Percentiles rank a stretch among this genome's conserved stretches.
Conservation (phyloP, 2,113 vertebrate species). For the Penelope pileata region DNA sequence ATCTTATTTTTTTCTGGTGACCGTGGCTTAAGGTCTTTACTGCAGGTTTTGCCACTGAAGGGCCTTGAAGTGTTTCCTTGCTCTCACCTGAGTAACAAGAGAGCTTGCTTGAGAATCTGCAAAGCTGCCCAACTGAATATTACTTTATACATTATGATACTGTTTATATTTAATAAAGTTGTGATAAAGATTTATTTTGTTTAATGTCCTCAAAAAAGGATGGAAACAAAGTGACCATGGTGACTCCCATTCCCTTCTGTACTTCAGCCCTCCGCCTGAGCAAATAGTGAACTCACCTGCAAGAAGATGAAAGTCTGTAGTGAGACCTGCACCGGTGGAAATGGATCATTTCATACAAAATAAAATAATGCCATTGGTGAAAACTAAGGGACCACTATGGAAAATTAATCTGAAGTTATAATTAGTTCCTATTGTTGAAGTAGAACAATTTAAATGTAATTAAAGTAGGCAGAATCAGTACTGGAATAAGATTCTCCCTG, state of each 20-base stretch:
- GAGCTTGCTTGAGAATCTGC: neutral
- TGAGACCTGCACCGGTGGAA: neutral
- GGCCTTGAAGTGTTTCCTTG: neutral
- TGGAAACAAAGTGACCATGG: neutral
- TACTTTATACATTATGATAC: neutral
- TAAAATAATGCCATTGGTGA: neutral
- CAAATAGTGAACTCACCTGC: neutral
- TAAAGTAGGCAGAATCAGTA: neutral
- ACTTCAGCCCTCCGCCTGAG: neutral
- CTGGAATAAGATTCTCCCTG: neutral
- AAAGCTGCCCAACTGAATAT: neutral
- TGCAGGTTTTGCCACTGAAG: neutral
- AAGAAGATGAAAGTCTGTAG: neutral
- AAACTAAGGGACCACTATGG: neutral
- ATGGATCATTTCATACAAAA: neutral
- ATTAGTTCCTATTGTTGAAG: neutral
- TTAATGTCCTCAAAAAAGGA: neutral
- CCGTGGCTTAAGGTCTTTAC: neutral
- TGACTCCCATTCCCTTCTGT: neutral
- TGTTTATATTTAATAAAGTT: neutral
- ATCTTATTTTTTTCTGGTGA: neutral
- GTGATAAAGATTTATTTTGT: constrained; percentile 7
- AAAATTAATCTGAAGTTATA: neutral
- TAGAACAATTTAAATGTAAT: neutral
- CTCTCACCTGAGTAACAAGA: neutral